Conservation (phyloP, 2,888 invertebrate species). For the Suillia variegata region DNA sequence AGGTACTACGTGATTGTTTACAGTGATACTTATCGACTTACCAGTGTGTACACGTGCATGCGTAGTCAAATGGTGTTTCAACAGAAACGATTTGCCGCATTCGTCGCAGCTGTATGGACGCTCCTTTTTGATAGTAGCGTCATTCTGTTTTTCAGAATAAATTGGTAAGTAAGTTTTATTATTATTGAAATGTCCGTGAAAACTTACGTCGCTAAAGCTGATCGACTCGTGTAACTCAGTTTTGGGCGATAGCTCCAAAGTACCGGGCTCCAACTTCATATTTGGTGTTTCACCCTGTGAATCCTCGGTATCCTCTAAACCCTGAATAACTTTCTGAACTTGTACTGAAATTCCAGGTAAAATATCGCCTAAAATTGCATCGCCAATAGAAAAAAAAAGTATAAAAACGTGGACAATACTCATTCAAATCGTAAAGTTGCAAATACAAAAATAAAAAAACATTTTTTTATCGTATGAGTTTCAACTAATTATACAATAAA, state of each 20-base stretch:
- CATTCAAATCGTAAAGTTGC: constrained; percentile 28
- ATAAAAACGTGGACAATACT: too few relatives aligned
- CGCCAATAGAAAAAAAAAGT: constrained; percentile 46
- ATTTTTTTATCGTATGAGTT: too few relatives aligned
- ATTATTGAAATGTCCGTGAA: neutral
- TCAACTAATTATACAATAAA: too few relatives aligned
- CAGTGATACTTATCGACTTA: constrained; percentile 42
- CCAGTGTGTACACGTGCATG: constrained; percentile 82
- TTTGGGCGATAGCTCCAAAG: constrained; percentile 61
- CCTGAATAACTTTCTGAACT: constrained; percentile 62
- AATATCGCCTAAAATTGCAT: constrained; percentile 59
- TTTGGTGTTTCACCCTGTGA: constrained; percentile 61
- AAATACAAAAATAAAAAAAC: constrained; percentile 34
- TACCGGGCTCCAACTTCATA: constrained; percentile 61
- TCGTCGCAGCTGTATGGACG: constrained; percentile 82
- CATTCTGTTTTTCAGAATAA: constrained; percentile 51
- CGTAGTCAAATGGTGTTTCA: constrained; percentile 84
- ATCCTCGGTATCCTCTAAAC: constrained; percentile 61
- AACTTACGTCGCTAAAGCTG: constrained; percentile 54
- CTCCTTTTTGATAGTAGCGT: constrained; percentile 66
- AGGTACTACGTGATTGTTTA: too few relatives aligned
- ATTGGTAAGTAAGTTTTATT: neutral
- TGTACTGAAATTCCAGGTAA: constrained; percentile 62
- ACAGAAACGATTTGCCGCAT: constrained; percentile 81
- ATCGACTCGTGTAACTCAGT: constrained; percentile 60